Evolutionary conservation across 2,113 vertebrate species (phyloP).

Genomic region (Crotalus helleri): DNA sequence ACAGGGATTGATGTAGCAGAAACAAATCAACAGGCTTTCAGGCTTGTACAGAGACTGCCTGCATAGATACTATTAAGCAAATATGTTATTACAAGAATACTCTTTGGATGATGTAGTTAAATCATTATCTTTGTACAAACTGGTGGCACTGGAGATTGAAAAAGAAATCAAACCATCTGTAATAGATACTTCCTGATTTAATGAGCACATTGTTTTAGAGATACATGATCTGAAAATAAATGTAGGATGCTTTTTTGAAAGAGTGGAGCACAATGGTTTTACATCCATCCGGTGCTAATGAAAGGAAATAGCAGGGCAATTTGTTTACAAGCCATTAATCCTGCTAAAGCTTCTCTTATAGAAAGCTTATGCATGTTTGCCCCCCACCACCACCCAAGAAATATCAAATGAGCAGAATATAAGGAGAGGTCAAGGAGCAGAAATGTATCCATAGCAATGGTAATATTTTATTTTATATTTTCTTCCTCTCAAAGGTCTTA

Average conservation of each 20-base stretch:
- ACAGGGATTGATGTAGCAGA: background rate
- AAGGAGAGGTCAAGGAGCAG: background rate
- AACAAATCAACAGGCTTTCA: background rate
- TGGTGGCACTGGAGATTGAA: background rate
- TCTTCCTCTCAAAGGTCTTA: background rate
- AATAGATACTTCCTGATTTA: constrained; percentile 49
- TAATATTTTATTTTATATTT: background rate
- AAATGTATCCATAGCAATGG: constrained; percentile 1
- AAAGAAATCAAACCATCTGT: constrained; percentile 23
- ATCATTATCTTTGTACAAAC: constrained; percentile 32
- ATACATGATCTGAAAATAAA: constrained; percentile 11
- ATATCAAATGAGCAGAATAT: background rate
- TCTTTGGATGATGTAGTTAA: constrained; percentile 45
- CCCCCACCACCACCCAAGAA: background rate
- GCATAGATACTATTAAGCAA: constrained; percentile 47
- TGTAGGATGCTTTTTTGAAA: constrained; percentile 26
- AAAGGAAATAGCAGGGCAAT: background rate
- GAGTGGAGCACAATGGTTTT: background rate
- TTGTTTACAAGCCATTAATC: constrained; percentile 18
- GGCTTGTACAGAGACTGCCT: background rate
- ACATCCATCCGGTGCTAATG: background rate
- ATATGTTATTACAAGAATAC: constrained; percentile 41
- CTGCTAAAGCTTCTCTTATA: constrained; percentile 35
- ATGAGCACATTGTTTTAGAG: constrained; percentile 42
- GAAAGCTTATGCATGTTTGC: constrained; percentile 25